Evolutionary conservation across 2,888 invertebrate species (phyloP).

Genomic region (Balanococcus diminutus): DNA sequence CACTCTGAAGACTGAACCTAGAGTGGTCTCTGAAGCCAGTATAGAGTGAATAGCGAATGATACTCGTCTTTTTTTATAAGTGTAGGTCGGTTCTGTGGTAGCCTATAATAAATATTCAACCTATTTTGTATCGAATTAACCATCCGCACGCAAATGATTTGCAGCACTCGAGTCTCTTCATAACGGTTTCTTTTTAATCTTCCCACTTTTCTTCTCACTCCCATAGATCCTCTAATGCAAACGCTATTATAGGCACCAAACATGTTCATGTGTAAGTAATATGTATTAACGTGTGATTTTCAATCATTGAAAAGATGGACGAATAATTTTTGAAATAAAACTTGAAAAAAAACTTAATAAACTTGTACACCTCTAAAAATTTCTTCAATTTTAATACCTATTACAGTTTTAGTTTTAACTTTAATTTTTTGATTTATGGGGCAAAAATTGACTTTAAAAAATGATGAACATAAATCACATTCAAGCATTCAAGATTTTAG

Average conservation of each 20-base stretch:
- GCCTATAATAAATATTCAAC: conserved; percentile 23
- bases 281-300: background rate
- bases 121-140: conserved; percentile 32
- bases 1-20: background rate
- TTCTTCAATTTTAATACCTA: too few species aligned
- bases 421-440: too few species aligned
- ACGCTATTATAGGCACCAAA: background rate
- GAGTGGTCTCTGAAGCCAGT: background rate
- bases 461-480: too few species aligned
- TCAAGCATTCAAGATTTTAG: too few species aligned
- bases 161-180: conserved; percentile 6
- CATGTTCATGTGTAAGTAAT: background rate
- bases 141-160: conserved; percentile 32
- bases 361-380: too few species aligned
- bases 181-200: conserved; percentile 32
- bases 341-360: too few species aligned
- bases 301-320: too few species aligned
- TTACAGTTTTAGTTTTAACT: too few species aligned
- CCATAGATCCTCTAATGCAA: background rate
- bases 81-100: background rate
- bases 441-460: too few species aligned
- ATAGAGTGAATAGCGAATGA: conserved; percentile 1
- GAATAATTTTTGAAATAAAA: too few species aligned
- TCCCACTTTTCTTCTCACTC: background rate
- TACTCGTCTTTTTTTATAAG: conserved; percentile 19